Evolutionary conservation across 2,888 invertebrate species (phyloP).

Genomic region (Oeneis ivallda): DNA sequence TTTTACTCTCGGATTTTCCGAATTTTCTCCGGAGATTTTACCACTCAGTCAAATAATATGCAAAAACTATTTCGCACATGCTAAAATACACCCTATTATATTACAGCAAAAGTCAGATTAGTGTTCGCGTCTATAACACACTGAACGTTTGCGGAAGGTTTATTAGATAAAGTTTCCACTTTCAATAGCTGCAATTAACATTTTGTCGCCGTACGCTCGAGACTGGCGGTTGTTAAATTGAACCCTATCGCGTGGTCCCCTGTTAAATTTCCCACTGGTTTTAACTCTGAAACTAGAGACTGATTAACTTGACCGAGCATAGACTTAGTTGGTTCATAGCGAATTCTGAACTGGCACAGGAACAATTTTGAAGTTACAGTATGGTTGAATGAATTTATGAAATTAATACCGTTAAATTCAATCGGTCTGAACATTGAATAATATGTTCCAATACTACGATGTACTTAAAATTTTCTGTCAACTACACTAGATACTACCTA

Average conservation of each 20-base stretch:
- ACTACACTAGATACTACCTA: no score
- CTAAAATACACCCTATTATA: slow-evolving; percentile 23
- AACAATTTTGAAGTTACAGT: slow-evolving; percentile 32
- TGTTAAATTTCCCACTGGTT: slow-evolving; percentile 44
- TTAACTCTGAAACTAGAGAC: slow-evolving; percentile 43
- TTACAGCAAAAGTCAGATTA: slow-evolving; percentile 26
- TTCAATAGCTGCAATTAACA: slow-evolving; percentile 49
- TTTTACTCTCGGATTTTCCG: slow-evolving; percentile 32
- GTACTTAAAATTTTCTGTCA: no score
- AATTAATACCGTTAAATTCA: slow-evolving; percentile 18
- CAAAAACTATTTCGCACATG: slow-evolving; percentile 16
- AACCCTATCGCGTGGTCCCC: slow-evolving; percentile 44
- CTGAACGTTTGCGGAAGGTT: slow-evolving; percentile 29
- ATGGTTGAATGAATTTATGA: slow-evolving; percentile 29
- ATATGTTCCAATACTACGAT: no score
- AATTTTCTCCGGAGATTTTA: slow-evolving; percentile 30
- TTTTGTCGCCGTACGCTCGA: slow-evolving; percentile 45
- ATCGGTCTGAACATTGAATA: slow-evolving; percentile 7
- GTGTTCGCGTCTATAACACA: slow-evolving; percentile 19
- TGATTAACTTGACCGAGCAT: slow-evolving; percentile 43
- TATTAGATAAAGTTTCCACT: slow-evolving; percentile 43
- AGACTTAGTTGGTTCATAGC: slow-evolving; percentile 39
- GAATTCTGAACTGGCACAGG: slow-evolving; percentile 36
- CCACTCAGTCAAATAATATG: slow-evolving; percentile 8
- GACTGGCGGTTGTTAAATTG: slow-evolving; percentile 45